Evolutionary conservation across 1,140 invertebrate genomes (phyloP), one percentile per base, ranked within the genome.

Genomic region (Trachymyrmex septentrionalis): DNA sequence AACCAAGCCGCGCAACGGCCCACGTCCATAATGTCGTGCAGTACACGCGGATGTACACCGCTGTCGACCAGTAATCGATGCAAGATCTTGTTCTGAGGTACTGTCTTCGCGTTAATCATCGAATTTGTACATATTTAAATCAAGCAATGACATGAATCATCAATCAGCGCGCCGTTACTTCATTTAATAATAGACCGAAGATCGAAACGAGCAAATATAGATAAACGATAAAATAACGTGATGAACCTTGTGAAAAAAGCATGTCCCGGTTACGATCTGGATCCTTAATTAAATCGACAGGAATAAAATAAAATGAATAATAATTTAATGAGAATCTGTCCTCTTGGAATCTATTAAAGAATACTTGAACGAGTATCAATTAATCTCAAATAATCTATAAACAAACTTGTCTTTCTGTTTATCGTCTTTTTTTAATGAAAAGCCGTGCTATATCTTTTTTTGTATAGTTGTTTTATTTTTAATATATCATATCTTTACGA

Each of bases 1-100:
- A 93, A 88, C 88, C 88, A 88, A 91, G 92, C 86, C 87, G 89
- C 90, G 85, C 91, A 77, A 82, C 91, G 88, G 85, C 86, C 92
- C 85, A 87, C 91, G 89, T 84, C 71, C 86, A 86, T 87, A 87
- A 87, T 80, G 84, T 86, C 78, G 81, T 89, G 88, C 63, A 87
- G 88, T 72, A 91, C 84, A 72, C 87, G 85, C 85, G 73, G 63
- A 89, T 84, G 88, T 89, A 89, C 73, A 61, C 72, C 78, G 75
- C 69, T 69, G 88, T 77, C 87, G 64, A 50, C 21, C 64, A 44
- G 38, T 77, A 69, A 90, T 90, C 88, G 88, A 90, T 90, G 71
- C 12, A n/a, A 73, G 88, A 90, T 90, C 88, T 67, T 69, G 66
- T 87, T 66, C 64, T 16, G 77, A 61, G 78, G 30, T 73, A 77